Evolutionary conservation across 23 tunicate species (phyloP).

Genomic region (Trididemnum miniatum): DNA sequence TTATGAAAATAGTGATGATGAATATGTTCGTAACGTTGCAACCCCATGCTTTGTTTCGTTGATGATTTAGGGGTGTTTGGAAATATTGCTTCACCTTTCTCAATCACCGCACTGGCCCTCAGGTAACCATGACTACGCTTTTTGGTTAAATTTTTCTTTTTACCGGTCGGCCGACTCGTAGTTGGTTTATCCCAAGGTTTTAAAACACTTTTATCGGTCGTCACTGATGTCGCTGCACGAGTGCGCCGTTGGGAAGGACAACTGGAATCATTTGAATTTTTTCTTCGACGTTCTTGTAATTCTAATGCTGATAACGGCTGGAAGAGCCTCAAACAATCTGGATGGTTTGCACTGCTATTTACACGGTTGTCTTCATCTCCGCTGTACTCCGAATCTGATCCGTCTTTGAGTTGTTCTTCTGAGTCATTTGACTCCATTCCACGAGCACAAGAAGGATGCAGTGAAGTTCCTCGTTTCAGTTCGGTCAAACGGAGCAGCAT

Average conservation of each 20-base stretch:
- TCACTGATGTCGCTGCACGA: neutral
- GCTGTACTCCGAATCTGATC: constrained; percentile 6
- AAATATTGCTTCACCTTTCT: neutral
- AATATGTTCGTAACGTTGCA: constrained; percentile 46
- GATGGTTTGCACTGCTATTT: neutral
- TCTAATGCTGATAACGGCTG: neutral
- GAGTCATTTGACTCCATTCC: neutral
- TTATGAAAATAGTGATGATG: constrained; percentile 56
- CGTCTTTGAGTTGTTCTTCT: neutral
- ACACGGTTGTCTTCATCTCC: constrained; percentile 1
- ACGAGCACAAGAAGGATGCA: neutral
- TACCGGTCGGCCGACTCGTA: neutral
- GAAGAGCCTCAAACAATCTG: neutral
- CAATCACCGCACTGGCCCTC: neutral
- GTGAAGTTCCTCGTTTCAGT: neutral
- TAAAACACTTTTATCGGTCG: neutral
- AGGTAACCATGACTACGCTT: constrained; percentile 1
- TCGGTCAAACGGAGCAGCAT: neutral
- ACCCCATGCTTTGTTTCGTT: neutral
- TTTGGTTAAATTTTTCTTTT: neutral
- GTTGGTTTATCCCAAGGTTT: constrained; percentile 3
- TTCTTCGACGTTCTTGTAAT: neutral
- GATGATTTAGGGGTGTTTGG: constrained; percentile 5
- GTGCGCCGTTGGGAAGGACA: neutral
- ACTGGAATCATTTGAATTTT: neutral